These are phyloP conservation scores for Sarcophaga rosellei DNA, from an alignment of 2,888 invertebrate genomes.

Conservation along the genomic window DNA sequence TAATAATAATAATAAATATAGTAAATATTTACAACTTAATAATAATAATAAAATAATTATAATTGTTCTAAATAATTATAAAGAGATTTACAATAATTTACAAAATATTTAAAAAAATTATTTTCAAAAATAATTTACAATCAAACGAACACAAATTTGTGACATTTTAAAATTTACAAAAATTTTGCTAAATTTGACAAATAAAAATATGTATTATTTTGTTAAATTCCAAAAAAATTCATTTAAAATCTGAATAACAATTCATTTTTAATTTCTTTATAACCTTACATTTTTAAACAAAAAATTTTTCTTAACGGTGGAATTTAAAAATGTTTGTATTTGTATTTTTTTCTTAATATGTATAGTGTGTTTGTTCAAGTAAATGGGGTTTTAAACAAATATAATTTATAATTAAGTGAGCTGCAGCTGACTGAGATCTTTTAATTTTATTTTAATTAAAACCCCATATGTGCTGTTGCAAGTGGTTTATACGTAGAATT, in stretches of 20 bases:
- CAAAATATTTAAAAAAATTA: constrained; percentile 19
- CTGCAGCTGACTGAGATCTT: no score
- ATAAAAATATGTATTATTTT: constrained; percentile 7
- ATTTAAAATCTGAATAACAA: constrained; percentile 48
- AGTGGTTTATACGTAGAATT: neutral
- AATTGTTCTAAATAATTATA: constrained; percentile 28
- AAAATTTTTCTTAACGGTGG: constrained; percentile 14
- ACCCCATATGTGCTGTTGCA: no score
- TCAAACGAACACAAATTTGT: constrained; percentile 2
- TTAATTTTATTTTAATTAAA: no score
- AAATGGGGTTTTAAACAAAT: no score
- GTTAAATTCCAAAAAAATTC: neutral
- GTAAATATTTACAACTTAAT: constrained; percentile 59
- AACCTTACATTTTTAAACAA: neutral
- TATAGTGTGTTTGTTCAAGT: no score
- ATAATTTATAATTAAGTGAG: no score
- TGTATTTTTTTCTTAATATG: neutral
- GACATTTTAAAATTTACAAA: no score
- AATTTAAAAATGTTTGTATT: neutral
- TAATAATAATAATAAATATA: no score
- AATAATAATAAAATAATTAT: constrained; percentile 33
- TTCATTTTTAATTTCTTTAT: neutral
- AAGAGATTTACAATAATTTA: constrained; percentile 43
- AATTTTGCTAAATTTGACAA: neutral
- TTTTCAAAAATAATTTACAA: constrained; percentile 35